These are phyloP conservation scores for Drosophila prosaltans DNA, from an alignment of 1,140 invertebrate genomes.

Conservation along the genomic window DNA sequence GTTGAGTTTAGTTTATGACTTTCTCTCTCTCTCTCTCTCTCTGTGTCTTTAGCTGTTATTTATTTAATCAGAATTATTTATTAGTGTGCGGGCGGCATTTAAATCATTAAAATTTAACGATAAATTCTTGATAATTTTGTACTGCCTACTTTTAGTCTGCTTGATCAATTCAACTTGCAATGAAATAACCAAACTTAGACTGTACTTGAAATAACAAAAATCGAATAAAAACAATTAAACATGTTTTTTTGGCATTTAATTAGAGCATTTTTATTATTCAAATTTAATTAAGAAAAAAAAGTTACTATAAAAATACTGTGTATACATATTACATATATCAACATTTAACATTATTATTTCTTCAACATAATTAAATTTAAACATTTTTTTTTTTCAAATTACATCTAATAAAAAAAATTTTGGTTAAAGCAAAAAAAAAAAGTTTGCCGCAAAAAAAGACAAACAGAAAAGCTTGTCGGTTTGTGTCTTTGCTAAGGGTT, in stretches of 20 bases:
- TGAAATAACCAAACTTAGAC: too few species aligned
- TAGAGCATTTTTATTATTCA: neutral
- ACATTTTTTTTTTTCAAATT: neutral
- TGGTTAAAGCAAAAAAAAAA: neutral
- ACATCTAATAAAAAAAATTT: neutral
- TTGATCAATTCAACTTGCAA: too few species aligned
- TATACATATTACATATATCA: neutral
- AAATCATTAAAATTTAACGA: too few species aligned
- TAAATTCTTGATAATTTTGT: neutral
- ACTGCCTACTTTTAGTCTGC: neutral
- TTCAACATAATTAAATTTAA: neutral
- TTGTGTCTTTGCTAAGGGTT: constrained; percentile 24
- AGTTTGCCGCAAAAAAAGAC: neutral
- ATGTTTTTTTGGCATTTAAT: neutral
- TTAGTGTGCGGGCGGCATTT: too few species aligned
- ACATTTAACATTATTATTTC: neutral
- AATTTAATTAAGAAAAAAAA: neutral
- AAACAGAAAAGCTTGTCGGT: constrained; percentile 25
- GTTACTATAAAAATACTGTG: neutral
- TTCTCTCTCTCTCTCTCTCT: too few species aligned
- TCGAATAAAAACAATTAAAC: neutral
- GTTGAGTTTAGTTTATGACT: neutral
- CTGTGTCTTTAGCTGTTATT: too few species aligned
- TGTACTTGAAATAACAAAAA: too few species aligned
- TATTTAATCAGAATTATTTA: neutral